These are phyloP conservation scores for Varanus salvator DNA, from an alignment of 2,113 vertebrate species.

Conservation along the genomic window DNA sequence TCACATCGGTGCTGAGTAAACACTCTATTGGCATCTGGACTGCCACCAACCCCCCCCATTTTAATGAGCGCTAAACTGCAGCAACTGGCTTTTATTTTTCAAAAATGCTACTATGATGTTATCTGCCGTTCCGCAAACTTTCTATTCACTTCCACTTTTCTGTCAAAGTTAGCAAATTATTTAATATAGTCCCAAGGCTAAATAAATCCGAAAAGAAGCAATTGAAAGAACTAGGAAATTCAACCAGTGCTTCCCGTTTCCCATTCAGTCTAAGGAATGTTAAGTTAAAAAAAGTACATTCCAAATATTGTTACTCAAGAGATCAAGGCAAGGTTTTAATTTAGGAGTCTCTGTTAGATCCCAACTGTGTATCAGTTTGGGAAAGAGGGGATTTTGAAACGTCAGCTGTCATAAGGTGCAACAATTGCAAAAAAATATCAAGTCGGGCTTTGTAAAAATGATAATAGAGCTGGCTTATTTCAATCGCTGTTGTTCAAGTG, in stretches of 20 bases:
- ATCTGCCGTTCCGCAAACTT: not conserved
- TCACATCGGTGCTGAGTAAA: not conserved
- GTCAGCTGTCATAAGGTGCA: not conserved
- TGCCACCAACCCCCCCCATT: not conserved
- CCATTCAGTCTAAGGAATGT: constrained; percentile 1
- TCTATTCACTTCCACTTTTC: not conserved
- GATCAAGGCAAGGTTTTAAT: not conserved
- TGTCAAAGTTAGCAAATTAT: not conserved
- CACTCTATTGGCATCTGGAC: not conserved
- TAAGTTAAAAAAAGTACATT: not conserved
- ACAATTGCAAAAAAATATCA: not conserved
- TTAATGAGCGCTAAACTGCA: constrained; percentile 1
- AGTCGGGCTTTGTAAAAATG: not conserved
- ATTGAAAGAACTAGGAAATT: not conserved
- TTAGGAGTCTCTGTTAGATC: not conserved
- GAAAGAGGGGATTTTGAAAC: not conserved
- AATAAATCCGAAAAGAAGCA: not conserved
- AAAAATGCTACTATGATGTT: not conserved
- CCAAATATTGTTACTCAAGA: not conserved
- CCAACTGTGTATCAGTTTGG: not conserved
- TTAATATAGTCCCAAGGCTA: constrained; percentile 23
- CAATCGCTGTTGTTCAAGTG: not conserved
- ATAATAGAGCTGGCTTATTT: not conserved
- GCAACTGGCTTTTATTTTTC: not conserved
- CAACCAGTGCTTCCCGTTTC: not conserved